Conservation (phyloP, 2,113 vertebrate genomes). For the Bothrops jararaca region DNA sequence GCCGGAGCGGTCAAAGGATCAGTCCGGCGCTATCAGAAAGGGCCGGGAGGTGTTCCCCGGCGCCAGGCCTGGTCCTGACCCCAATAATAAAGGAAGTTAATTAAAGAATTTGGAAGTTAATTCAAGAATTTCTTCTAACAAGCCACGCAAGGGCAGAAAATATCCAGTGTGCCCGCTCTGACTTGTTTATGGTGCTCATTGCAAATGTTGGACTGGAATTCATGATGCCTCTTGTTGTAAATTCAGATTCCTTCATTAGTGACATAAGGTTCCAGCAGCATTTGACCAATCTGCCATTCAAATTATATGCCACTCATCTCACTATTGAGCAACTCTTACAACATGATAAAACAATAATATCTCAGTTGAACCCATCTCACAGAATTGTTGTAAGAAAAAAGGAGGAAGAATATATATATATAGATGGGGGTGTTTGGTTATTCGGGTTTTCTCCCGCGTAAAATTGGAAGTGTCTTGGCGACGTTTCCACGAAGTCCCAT, state of each 20-base stretch:
- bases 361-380: background rate
- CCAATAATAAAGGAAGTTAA: background rate
- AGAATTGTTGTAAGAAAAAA: background rate
- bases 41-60: no score
- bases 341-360: background rate
- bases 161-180: background rate
- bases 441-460: no score
- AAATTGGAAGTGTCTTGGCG: no score
- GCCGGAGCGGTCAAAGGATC: no score
- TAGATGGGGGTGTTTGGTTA: no score
- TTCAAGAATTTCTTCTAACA: background rate
- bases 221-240: background rate
- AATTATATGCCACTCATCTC: background rate
- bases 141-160: background rate
- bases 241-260: background rate
- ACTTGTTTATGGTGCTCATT: background rate
- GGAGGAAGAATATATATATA: background rate
- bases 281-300: background rate
- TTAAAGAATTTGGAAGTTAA: background rate
- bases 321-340: background rate
- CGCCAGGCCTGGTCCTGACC: background rate
- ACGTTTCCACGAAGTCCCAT: no score
- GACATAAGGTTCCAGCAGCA: background rate
- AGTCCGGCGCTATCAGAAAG: no score
- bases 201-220: background rate